These are phyloP conservation scores for Noctua pronuba DNA, from an alignment of 2,888 invertebrate species.

Conservation along the genomic window DNA sequence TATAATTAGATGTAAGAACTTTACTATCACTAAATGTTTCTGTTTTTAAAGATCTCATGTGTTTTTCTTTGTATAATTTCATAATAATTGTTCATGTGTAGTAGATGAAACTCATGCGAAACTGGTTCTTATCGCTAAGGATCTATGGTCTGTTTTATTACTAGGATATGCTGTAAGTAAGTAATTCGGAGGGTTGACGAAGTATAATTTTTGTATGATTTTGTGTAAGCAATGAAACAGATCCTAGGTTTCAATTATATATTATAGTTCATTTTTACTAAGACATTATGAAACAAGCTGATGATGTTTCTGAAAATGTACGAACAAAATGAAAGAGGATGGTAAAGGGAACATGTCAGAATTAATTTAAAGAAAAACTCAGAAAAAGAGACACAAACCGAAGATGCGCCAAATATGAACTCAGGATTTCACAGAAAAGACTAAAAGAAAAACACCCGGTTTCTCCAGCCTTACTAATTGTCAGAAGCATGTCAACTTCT, in stretches of 20 bases:
- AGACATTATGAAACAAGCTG: conserved; percentile 23
- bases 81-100: conserved; percentile 64
- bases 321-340: not conserved
- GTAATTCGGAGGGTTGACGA: conserved; percentile 46
- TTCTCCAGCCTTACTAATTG: not conserved
- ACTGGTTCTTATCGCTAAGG: conserved; percentile 58
- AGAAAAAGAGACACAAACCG: not conserved
- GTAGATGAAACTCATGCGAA: conserved; percentile 58
- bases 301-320: not conserved
- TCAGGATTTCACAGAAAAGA: not conserved
- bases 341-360: not conserved
- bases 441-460: not conserved
- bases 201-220: conserved; percentile 50
- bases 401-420: not conserved
- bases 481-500: not conserved
- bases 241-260: conserved; percentile 53
- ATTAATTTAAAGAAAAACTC: not conserved
- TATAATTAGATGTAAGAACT: conserved; percentile 68
- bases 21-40: conserved; percentile 66
- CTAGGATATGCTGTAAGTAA: conserved; percentile 64
- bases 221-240: conserved; percentile 59
- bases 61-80: conserved; percentile 56
- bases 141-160: conserved; percentile 62
- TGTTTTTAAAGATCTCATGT: conserved; percentile 60
- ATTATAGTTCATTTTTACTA: conserved; percentile 34